These are phyloP conservation scores for Zaprionus vittiger DNA, from an alignment of 1,140 invertebrate genomes.

Conservation along the genomic window DNA sequence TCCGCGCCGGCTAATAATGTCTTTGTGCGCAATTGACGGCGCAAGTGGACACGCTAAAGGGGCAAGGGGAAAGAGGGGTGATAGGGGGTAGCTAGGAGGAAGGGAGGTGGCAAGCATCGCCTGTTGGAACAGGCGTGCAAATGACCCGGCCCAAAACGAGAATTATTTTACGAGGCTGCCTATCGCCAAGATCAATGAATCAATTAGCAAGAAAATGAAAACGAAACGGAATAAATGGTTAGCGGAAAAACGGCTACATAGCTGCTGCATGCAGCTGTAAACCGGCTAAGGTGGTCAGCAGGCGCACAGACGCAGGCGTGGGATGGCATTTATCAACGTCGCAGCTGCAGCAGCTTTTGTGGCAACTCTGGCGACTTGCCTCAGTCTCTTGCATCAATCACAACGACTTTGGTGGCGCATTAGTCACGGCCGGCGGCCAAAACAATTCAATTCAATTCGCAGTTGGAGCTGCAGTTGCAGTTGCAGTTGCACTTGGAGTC, in stretches of 20 bases:
- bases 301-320: constrained; percentile 56
- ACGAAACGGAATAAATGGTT: constrained; percentile 76
- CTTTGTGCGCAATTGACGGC: constrained; percentile 82
- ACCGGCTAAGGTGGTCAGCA: constrained; percentile 8
- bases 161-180: constrained; percentile 74
- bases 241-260: constrained; percentile 9
- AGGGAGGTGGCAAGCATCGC: neutral
- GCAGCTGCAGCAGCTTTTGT: constrained; percentile 41
- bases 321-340: constrained; percentile 79
- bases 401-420: constrained; percentile 76
- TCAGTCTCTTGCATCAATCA: constrained; percentile 65
- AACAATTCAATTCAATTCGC: constrained; percentile 82
- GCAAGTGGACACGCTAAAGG: constrained; percentile 2
- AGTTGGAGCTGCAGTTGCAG: neutral
- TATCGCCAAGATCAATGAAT: constrained; percentile 82
- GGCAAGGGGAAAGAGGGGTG: neutral
- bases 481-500: constrained; percentile 27
- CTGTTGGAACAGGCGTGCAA: constrained; percentile 54
- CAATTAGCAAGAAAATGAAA: constrained; percentile 63
- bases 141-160: constrained; percentile 56
- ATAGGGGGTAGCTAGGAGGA: neutral
- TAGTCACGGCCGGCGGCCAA: constrained; percentile 71
- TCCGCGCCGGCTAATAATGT: constrained; percentile 81
- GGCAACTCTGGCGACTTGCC: constrained; percentile 24
- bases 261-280: neutral